These are phyloP conservation scores for Diorhabda elongata DNA, from an alignment of 1,140 invertebrate species.

Conservation along the genomic window DNA sequence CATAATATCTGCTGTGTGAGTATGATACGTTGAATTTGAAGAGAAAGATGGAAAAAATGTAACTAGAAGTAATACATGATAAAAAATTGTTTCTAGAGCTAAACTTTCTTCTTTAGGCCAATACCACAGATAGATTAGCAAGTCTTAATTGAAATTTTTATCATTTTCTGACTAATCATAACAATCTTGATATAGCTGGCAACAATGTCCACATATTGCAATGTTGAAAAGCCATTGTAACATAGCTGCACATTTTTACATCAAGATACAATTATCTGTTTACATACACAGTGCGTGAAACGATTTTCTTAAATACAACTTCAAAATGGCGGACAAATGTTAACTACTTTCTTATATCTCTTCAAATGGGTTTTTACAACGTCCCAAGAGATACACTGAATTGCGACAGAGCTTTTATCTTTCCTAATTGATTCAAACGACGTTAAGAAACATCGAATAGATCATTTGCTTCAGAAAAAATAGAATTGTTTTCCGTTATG, in stretches of 20 bases:
- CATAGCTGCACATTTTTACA: constrained; percentile 34
- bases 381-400: constrained; percentile 21
- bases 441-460: not conserved
- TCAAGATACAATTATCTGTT: constrained; percentile 34
- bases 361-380: constrained; percentile 21
- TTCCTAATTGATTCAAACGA: constrained; percentile 26
- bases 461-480: not conserved
- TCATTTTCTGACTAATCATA: no score
- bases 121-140: no score
- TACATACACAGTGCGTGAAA: constrained; percentile 32
- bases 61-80: no score
- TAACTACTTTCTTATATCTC: constrained; percentile 30
- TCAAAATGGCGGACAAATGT: constrained; percentile 34
- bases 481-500: not conserved
- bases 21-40: no score
- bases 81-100: no score
- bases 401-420: constrained; percentile 21
- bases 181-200: not conserved
- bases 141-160: no score
- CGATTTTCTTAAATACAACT: constrained; percentile 31
- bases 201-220: constrained; percentile 22
- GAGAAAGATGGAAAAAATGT: no score
- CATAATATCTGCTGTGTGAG: no score
- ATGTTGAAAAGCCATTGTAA: constrained; percentile 27
- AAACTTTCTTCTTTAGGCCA: no score